phyloP scores from a whole-genome alignment of 2,888 invertebrate genomes.

The Heliothis peltigera region DNA sequence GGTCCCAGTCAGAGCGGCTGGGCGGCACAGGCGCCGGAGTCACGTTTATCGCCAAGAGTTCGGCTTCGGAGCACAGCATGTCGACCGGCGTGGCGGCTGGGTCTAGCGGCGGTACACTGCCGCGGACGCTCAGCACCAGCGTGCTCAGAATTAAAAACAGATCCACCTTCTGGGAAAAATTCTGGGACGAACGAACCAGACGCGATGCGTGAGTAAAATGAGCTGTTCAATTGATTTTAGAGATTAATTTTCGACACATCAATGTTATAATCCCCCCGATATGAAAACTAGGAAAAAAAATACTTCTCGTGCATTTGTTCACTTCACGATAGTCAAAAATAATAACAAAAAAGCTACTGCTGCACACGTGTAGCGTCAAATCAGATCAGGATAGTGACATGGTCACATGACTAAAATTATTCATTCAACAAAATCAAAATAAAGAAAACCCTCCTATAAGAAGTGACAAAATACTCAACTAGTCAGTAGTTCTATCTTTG shows the following conservation, averaged over 20 bases:
- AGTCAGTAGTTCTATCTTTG: constrained; percentile 1
- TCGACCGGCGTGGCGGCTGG: constrained; percentile 86
- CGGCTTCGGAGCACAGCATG: constrained; percentile 88
- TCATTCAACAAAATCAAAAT: constrained; percentile 23
- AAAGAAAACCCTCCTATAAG: constrained; percentile 15
- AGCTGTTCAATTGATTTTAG: constrained; percentile 15
- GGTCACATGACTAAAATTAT: too few species aligned
- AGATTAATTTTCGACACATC: not conserved
- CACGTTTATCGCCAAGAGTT: constrained; percentile 84
- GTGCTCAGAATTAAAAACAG: constrained; percentile 94
- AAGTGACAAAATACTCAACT: constrained; percentile 5
- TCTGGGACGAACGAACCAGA: constrained; percentile 92
- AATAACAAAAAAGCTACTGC: too few species aligned
- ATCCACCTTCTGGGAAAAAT: constrained; percentile 96
- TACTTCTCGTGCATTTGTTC: too few species aligned
- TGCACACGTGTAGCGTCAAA: too few species aligned
- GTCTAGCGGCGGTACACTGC: constrained; percentile 89
- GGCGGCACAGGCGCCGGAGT: constrained; percentile 76
- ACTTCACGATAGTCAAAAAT: too few species aligned
- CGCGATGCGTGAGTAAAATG: constrained; percentile 92
- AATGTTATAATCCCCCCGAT: not conserved
- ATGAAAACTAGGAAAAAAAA: not conserved
- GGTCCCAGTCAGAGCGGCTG: constrained; percentile 90
- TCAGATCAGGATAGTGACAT: too few species aligned
- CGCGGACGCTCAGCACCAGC: constrained; percentile 94